Base-by-base conservation (phyloP, 1,140 invertebrate species). In the Euwallacea similis region DNA sequence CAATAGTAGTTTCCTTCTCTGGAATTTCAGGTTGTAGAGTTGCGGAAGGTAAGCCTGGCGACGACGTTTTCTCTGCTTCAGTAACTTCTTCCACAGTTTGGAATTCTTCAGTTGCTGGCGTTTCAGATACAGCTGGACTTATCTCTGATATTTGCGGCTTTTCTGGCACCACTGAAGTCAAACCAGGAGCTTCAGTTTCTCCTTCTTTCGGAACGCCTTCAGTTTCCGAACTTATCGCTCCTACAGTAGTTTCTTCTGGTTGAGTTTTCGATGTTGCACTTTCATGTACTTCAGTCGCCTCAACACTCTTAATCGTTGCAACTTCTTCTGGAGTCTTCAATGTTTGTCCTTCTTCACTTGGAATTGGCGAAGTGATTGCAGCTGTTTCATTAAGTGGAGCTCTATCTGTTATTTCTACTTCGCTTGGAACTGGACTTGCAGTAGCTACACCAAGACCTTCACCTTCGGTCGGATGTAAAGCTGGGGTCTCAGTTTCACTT, bases 231-330 rank as follows among this genome's bases (percentile, higher is more conserved):
- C 21, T 33, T 33, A 33, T 33, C 21, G 21, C 21, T 33, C 21
- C 21, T 2, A 33, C 21, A 33, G 21, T 33, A 33, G 21, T 33
- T 33, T 33, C 2, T 13, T 15, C 61, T 8, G 73, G 71, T 62
- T 33, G 21, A 33, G 75, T 66, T 4, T 78, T 59, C 10, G 68
- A 71, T 74, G 63, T 54, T 53, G 74, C 76, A 53, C 67, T 63
- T 15, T 66, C 70, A 42, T 62, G 58, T 33, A 15, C 43, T 66
- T 73, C 65, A 9, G 65, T 58, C 10, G 42, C 54, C 41, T n/a
- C 44, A 56, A 7, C 42, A n/a, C 66, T 42, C 67, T 42, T 56
- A 15, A 16, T 42, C n/a, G 69, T 60, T 61, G 55, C 64, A 15
- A 54, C n/a, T 63, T 68, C 15, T 56, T 74, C 66, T 16, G 44